A percentile compares a stretch with the other conserved stretches of the same genome.
Conservation (phyloP, 1,140 invertebrate genomes). For the Bombus soroeensis region DNA sequence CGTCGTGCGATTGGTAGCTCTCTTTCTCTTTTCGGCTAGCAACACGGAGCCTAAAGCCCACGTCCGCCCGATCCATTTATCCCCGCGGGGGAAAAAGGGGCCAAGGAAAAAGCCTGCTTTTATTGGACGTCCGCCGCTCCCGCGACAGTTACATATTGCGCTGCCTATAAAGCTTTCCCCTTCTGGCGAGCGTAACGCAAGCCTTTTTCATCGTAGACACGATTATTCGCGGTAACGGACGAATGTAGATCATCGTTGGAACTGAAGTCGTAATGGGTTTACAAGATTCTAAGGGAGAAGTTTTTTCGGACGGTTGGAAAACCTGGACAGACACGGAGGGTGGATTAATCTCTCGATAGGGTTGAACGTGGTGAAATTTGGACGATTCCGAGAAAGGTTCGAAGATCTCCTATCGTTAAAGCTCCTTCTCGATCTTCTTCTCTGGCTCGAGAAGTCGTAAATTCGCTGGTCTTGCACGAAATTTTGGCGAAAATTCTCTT, state of each 20-base stretch:
- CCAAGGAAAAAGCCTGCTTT: conserved; percentile 61
- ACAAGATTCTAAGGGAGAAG: not conserved
- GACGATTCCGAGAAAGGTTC: not conserved
- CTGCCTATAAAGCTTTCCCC: conserved; percentile 49
- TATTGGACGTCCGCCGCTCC: conserved; percentile 65
- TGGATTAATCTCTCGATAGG: not conserved
- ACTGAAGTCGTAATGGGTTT: not conserved
- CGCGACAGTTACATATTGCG: conserved; percentile 74
- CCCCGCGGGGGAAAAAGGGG: conserved; percentile 51
- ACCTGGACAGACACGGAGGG: not conserved
- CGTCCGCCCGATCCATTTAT: conserved; percentile 68
- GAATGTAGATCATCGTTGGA: not conserved
- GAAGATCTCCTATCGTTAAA: too few relatives aligned
- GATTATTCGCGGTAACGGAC: conserved; percentile 11
- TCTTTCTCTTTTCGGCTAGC: not conserved
- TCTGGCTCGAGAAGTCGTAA: not conserved
- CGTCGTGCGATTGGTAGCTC: conserved; percentile 55
- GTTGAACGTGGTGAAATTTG: not conserved
- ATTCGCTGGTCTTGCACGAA: conserved; percentile 4
- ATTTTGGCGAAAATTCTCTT: not conserved
- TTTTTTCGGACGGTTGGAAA: not conserved
- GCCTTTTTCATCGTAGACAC: not conserved
- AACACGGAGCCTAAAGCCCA: conserved; percentile 50
- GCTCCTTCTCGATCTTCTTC: not conserved
- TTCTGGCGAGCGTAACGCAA: not conserved